Percentiles rank a stretch among this genome's conserved stretches.
phyloP scores from a whole-genome alignment of 2,888 invertebrate genomes.

The Drosophila testacea region DNA sequence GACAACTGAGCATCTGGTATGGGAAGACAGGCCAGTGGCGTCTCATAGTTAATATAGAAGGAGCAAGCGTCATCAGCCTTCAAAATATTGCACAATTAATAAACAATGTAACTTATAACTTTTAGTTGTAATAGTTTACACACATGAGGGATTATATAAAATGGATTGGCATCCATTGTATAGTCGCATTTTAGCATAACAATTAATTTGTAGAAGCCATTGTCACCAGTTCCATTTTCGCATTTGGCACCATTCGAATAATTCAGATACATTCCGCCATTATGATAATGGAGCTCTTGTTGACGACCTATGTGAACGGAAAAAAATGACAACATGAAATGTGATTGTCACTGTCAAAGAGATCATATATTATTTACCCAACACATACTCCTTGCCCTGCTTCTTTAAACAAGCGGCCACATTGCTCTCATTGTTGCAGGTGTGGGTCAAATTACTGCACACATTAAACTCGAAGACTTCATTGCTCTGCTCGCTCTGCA shows the following conservation, averaged over 20 bases:
- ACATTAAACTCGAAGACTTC: slow-evolving; percentile 83
- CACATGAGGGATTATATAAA: slow-evolving; percentile 80
- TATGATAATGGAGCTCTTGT: slow-evolving; percentile 78
- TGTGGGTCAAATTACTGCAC: slow-evolving; percentile 79
- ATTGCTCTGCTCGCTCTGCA: slow-evolving; percentile 56
- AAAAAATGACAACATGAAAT: neutral
- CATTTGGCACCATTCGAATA: slow-evolving; percentile 83
- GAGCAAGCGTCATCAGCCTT: slow-evolving; percentile 80
- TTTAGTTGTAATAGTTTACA: slow-evolving; percentile 34
- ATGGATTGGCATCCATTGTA: slow-evolving; percentile 74
- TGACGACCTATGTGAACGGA: slow-evolving; percentile 72
- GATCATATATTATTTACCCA: slow-evolving; percentile 73
- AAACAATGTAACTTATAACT: neutral
- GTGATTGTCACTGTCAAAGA: neutral
- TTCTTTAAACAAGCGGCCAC: slow-evolving; percentile 83
- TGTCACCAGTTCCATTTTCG: slow-evolving; percentile 63
- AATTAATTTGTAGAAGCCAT: slow-evolving; percentile 71
- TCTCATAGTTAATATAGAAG: slow-evolving; percentile 82
- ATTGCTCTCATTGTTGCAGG: slow-evolving; percentile 76
- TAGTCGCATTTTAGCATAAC: slow-evolving; percentile 83
- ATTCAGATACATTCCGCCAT: slow-evolving; percentile 82
- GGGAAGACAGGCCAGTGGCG: slow-evolving; percentile 82
- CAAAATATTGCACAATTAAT: slow-evolving; percentile 4
- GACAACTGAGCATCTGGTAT: slow-evolving; percentile 75
- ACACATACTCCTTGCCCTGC: slow-evolving; percentile 76